These are phyloP conservation scores for Melanitta fusca DNA, from an alignment of 2,797 vertebrate species.

Conservation along the genomic window DNA sequence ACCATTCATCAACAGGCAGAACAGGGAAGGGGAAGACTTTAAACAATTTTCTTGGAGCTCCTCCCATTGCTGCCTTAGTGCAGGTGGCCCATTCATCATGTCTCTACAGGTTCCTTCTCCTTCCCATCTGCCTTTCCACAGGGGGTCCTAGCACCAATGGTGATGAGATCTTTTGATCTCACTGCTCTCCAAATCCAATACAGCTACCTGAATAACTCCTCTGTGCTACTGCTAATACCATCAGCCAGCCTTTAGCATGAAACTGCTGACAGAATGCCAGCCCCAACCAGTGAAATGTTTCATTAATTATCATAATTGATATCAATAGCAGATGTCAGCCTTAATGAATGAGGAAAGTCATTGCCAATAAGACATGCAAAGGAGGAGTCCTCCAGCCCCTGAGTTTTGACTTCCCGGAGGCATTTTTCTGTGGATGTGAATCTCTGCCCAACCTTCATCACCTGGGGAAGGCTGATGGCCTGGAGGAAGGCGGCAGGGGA, in stretches of 20 bases:
- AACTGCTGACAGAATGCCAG: slow-evolving; percentile 2
- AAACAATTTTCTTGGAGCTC: neutral
- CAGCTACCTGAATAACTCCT: neutral
- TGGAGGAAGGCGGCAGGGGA: neutral
- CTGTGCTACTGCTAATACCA: neutral
- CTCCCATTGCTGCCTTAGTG: neutral
- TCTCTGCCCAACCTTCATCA: neutral
- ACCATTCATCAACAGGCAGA: neutral
- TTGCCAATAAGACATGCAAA: neutral
- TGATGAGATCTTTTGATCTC: neutral
- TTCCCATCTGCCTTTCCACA: neutral
- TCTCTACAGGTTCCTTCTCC: neutral
- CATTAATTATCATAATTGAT: neutral
- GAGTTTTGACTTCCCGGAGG: neutral
- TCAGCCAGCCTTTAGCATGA: neutral
- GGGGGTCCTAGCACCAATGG: neutral
- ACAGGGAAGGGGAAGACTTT: neutral
- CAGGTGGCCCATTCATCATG: neutral
- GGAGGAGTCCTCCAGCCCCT: neutral
- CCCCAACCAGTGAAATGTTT: neutral
- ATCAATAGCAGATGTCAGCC: slow-evolving; percentile 20
- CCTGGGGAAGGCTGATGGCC: neutral
- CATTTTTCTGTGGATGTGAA: neutral
- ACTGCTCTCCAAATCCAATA: neutral
- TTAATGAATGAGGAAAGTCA: neutral